These are phyloP conservation scores for Kryptopterus vitreolus DNA, from an alignment of 2,797 vertebrate genomes.

Conservation along the genomic window DNA sequence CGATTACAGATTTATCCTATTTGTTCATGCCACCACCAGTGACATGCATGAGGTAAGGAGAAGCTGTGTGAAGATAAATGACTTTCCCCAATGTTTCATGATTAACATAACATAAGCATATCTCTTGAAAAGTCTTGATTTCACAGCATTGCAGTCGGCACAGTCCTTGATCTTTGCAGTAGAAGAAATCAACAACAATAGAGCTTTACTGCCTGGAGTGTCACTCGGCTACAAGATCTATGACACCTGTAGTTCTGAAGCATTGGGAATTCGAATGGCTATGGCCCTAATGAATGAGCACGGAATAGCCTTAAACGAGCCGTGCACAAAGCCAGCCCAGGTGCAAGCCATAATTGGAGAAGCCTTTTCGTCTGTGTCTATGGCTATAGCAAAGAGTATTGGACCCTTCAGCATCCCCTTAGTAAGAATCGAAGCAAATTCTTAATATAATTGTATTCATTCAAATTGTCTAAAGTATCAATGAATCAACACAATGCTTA, in stretches of 20 bases:
- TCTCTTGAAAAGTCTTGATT: conserved; percentile 58
- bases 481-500: too few relatives aligned
- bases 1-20: conserved; percentile 56
- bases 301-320: conserved; percentile 18
- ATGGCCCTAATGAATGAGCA: conserved; percentile 47
- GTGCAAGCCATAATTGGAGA: conserved; percentile 70
- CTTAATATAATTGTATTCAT: conserved; percentile 16
- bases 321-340: conserved; percentile 30
- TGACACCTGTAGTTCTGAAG: conserved; percentile 65
- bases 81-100: neutral
- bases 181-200: conserved; percentile 65
- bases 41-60: conserved; percentile 68
- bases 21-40: conserved; percentile 58
- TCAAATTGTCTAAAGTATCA: too few relatives aligned
- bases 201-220: conserved; percentile 63
- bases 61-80: neutral
- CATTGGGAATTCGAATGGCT: conserved; percentile 58
- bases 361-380: conserved; percentile 65
- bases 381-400: conserved; percentile 64
- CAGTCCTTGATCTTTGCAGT: conserved; percentile 65
- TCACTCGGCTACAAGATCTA: conserved; percentile 52
- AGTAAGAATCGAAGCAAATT: neutral
- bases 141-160: conserved; percentile 65
- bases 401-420: conserved; percentile 66
- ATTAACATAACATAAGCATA: neutral